These are phyloP conservation scores for Tryphoninae sp. DNA, from an alignment of 2,888 invertebrate species.

Conservation along the genomic window DNA sequence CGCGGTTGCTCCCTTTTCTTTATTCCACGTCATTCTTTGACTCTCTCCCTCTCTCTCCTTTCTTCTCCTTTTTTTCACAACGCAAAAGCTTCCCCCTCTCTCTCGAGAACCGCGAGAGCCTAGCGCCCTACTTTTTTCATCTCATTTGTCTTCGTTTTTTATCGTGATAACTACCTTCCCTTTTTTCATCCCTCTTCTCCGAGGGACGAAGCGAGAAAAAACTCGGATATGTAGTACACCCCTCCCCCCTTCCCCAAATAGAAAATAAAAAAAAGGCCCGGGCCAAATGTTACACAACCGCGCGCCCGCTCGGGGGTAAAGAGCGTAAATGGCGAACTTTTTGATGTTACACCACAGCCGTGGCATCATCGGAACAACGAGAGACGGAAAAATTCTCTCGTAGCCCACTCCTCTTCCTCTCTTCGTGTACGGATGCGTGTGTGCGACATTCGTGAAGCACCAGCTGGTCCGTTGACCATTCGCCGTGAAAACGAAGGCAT, in stretches of 20 bases:
- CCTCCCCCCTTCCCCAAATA: not conserved
- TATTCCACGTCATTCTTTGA: constrained; percentile 39
- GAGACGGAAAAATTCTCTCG: not conserved
- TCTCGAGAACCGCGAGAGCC: constrained; percentile 21
- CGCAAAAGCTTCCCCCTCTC: constrained; percentile 20
- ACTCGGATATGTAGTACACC: not conserved
- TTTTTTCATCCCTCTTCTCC: not conserved
- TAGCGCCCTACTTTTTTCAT: constrained; percentile 52
- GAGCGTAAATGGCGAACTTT: constrained; percentile 35
- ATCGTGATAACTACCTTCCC: constrained; percentile 49
- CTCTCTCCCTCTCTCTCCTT: constrained; percentile 17
- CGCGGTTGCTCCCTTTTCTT: constrained; percentile 58
- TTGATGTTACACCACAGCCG: not conserved
- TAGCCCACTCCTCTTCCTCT: not conserved
- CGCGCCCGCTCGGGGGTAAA: constrained; percentile 18
- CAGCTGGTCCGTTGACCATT: constrained; percentile 38
- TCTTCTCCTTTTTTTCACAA: not conserved
- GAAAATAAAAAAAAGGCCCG: constrained; percentile 11
- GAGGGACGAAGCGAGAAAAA: constrained; percentile 10
- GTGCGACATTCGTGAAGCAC: not conserved
- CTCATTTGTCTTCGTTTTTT: constrained; percentile 41
- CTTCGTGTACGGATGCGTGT: not conserved
- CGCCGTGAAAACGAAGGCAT: not conserved
- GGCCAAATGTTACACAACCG: constrained; percentile 38
- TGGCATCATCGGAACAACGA: constrained; percentile 3